Conservation (phyloP, 2,888 invertebrate genomes). For the Sipha maydis region DNA sequence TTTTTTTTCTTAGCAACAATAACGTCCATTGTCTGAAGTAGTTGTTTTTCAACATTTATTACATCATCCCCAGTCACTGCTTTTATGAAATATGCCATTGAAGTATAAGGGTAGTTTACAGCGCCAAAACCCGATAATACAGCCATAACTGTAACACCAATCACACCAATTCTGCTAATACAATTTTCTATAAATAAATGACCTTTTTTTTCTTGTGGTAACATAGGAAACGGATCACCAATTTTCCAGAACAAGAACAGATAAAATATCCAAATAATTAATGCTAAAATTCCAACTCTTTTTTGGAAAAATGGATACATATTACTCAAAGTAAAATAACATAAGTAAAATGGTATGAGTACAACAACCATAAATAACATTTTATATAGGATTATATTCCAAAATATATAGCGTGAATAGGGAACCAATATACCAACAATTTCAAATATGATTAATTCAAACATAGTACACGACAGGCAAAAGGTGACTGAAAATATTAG, state of each 20-base stretch:
- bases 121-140: slow-evolving; percentile 99
- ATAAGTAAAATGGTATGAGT: slow-evolving; percentile 95
- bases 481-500: slow-evolving; percentile 96
- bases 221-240: slow-evolving; percentile 97
- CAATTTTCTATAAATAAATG: slow-evolving; percentile 86
- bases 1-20: slow-evolving; percentile 94
- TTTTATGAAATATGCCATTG: slow-evolving; percentile 97
- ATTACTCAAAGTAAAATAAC: slow-evolving; percentile 92
- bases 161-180: slow-evolving; percentile 96
- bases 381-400: slow-evolving; percentile 91
- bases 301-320: slow-evolving; percentile 69
- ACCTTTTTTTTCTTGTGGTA: slow-evolving; percentile 91
- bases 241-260: slow-evolving; percentile 98
- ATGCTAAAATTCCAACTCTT: slow-evolving; percentile 75
- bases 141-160: slow-evolving; percentile 99
- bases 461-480: slow-evolving; percentile 97
- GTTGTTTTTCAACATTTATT: slow-evolving; percentile 85
- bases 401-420: slow-evolving; percentile 92
- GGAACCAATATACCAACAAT: slow-evolving; percentile 87
- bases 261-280: slow-evolving; percentile 88
- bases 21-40: slow-evolving; percentile 97
- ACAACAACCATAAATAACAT: slow-evolving; percentile 95
- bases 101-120: slow-evolving; percentile 98
- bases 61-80: slow-evolving; percentile 92
- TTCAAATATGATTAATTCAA: slow-evolving; percentile 99